Evolutionary conservation across 2,797 vertebrate genomes (phyloP).

Genomic region (Fistularia commersonii): DNA sequence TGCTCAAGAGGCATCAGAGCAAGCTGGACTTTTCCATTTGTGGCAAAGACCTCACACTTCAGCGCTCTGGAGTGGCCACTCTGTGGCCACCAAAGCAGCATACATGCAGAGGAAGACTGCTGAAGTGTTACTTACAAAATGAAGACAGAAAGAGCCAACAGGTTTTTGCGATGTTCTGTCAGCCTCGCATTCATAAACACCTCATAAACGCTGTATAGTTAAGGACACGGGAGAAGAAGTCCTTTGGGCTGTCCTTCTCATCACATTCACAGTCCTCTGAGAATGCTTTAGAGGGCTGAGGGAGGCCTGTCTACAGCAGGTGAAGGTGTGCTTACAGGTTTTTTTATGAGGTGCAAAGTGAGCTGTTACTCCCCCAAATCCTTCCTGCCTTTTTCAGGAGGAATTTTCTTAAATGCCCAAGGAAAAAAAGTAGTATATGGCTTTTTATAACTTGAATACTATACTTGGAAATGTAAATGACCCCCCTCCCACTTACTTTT

Average conservation of each 20-base stretch:
- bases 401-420: constrained; percentile 39
- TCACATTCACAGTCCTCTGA: constrained; percentile 28
- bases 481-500: constrained; percentile 42
- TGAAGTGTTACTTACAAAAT: background rate
- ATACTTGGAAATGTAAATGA: constrained; percentile 63
- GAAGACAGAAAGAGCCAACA: background rate
- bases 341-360: constrained; percentile 77
- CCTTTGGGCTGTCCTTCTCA: constrained; percentile 11
- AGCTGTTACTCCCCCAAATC: constrained; percentile 51
- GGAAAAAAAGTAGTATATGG: constrained; percentile 46
- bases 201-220: constrained; percentile 9
- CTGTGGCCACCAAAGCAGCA: constrained; percentile 20
- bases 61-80: constrained; percentile 36
- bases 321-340: constrained; percentile 40
- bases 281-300: constrained; percentile 17
- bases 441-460: constrained; percentile 72
- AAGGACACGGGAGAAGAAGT: constrained; percentile 1
- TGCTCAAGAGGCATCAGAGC: constrained; percentile 32
- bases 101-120: constrained; percentile 26
- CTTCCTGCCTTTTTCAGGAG: constrained; percentile 33
- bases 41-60: constrained; percentile 36
- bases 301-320: constrained; percentile 37
- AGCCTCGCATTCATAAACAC: constrained; percentile 4
- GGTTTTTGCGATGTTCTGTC: constrained; percentile 9
- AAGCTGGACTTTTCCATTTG: constrained; percentile 32